A percentile compares a stretch with the other conserved stretches of the same genome.
phyloP scores from a whole-genome alignment of 1,140 invertebrate genomes.

The Teleogryllus occipitalis region DNA sequence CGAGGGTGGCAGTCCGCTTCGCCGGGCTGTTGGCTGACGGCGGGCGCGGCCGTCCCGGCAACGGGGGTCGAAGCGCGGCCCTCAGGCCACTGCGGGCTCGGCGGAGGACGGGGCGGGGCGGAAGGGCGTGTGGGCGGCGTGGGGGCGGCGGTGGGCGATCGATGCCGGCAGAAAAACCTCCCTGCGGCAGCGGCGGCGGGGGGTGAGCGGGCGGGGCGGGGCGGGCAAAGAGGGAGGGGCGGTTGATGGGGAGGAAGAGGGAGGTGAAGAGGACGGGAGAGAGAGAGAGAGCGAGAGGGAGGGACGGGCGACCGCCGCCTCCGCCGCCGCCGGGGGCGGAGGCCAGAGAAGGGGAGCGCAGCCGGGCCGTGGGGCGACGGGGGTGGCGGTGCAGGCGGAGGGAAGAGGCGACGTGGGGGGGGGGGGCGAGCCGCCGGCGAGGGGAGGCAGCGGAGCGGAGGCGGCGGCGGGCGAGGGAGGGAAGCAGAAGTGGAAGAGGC shows the following conservation, averaged over 20 bases:
- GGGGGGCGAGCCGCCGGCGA: background rate
- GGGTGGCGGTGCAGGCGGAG: background rate
- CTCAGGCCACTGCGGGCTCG: background rate
- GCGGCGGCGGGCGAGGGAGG: background rate
- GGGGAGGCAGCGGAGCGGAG: too few relatives aligned
- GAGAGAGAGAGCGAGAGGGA: background rate
- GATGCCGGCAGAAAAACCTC: too few relatives aligned
- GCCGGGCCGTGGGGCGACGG: background rate
- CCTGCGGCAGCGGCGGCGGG: background rate
- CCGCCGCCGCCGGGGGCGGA: background rate
- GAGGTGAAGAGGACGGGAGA: background rate
- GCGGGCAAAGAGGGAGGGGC: background rate
- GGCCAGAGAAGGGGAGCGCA: background rate
- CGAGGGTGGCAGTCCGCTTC: background rate
- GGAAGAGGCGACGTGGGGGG: background rate
- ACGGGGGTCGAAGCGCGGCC: background rate
- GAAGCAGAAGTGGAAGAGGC: too few relatives aligned
- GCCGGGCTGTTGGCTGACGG: background rate
- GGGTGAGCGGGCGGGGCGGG: background rate
- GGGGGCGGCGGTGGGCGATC: background rate
- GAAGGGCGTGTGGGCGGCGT: background rate
- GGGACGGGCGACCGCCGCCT: too few relatives aligned
- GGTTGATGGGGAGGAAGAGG: constrained; percentile 4
- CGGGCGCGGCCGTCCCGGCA: too few relatives aligned
- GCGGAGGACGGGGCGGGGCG: background rate